These are phyloP conservation scores for Cirrhinus mrigala DNA, from an alignment of 2,797 vertebrate species.

Conservation along the genomic window DNA sequence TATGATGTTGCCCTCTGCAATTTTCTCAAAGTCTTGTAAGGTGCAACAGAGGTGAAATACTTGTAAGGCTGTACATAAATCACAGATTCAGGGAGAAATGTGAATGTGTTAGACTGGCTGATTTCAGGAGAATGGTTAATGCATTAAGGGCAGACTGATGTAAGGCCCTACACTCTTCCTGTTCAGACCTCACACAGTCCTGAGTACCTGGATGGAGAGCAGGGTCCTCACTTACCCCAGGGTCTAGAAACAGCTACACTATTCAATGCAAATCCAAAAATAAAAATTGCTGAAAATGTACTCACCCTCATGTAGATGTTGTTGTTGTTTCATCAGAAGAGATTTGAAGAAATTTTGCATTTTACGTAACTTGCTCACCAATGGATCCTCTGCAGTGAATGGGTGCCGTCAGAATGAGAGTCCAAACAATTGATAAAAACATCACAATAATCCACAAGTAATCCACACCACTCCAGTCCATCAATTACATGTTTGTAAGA, in stretches of 20 bases:
- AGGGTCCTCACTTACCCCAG: not conserved
- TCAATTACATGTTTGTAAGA: too few relatives aligned
- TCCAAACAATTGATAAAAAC: not conserved
- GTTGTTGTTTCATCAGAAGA: not conserved
- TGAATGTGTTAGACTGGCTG: not conserved
- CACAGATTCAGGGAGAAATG: not conserved
- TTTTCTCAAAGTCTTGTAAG: not conserved
- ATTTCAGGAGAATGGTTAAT: constrained; percentile 6
- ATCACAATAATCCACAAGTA: not conserved
- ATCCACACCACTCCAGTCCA: not conserved
- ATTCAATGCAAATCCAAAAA: not conserved
- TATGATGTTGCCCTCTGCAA: not conserved
- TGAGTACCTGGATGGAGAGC: not conserved
- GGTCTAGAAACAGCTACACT: not conserved
- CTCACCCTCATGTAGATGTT: too few relatives aligned
- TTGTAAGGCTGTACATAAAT: not conserved
- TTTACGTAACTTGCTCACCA: not conserved
- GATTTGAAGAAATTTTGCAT: not conserved
- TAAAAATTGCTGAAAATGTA: too few relatives aligned
- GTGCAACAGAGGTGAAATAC: not conserved
- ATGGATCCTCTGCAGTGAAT: not conserved
- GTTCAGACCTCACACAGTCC: not conserved
- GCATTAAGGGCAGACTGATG: constrained; percentile 39
- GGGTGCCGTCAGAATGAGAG: not conserved
- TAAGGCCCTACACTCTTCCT: constrained; percentile 60